Evolutionary conservation across 2,888 invertebrate species (phyloP).

Genomic region (Deilephila elpenor): DNA sequence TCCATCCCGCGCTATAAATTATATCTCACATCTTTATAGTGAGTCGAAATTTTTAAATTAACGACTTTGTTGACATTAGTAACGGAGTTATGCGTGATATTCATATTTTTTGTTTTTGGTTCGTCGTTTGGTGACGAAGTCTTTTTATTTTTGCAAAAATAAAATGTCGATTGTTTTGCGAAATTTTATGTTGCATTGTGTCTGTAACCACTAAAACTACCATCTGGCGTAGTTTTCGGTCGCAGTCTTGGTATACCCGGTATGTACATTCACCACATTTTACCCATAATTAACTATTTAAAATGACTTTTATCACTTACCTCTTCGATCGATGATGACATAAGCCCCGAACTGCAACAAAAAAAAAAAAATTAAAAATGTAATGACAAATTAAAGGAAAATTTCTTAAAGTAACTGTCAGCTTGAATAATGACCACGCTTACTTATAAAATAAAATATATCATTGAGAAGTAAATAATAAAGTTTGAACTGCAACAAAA

Average conservation of each 20-base stretch:
- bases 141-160: no score
- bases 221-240: no score
- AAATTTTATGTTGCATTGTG: no score
- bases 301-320: slow-evolving; percentile 54
- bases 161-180: no score
- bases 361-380: slow-evolving; percentile 38
- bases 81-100: not conserved
- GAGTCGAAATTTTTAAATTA: not conserved
- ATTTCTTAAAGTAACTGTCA: no score
- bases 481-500: slow-evolving; percentile 74
- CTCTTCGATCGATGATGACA: slow-evolving; percentile 80
- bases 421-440: no score
- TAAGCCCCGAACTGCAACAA: slow-evolving; percentile 78
- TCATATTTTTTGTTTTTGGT: not conserved
- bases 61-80: slow-evolving; percentile 11
- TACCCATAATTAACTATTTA: no score
- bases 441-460: no score
- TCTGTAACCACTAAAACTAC: no score
- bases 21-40: not conserved
- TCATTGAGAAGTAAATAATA: no score
- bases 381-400: not conserved
- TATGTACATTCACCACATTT: no score
- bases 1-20: not conserved
- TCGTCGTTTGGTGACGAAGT: not conserved
- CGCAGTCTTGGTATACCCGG: no score